Percentiles rank a stretch among this genome's conserved stretches.
Conservation (phyloP, 2,113 vertebrate species). For the Daphoenositta chrysoptera region DNA sequence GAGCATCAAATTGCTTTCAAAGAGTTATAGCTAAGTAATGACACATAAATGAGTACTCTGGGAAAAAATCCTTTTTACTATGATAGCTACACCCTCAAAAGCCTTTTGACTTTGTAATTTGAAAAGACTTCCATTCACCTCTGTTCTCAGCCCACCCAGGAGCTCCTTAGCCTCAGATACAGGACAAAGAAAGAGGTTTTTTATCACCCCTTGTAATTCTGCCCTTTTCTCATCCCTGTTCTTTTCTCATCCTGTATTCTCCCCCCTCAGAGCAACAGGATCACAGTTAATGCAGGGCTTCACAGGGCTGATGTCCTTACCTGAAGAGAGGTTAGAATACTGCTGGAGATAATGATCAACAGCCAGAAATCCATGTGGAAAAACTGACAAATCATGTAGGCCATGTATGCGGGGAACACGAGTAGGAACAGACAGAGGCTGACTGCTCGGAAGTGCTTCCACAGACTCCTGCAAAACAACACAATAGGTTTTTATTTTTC, state of each 20-base stretch:
- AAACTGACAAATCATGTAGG: conserved; percentile 98
- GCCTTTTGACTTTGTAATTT: neutral
- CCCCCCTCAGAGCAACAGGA: neutral
- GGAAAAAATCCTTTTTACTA: neutral
- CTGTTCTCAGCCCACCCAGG: neutral
- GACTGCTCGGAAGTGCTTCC: conserved; percentile 97
- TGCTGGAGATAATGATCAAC: conserved; percentile 97
- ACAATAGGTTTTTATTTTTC: neutral
- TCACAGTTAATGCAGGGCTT: neutral
- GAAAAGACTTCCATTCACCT: neutral
- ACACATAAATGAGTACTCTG: neutral
- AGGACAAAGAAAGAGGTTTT: neutral
- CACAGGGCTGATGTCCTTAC: conserved; percentile 62
- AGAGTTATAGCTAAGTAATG: neutral
- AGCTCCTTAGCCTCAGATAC: neutral
- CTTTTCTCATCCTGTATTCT: neutral
- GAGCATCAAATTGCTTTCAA: neutral
- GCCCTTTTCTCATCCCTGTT: neutral
- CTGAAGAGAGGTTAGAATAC: conserved; percentile 97
- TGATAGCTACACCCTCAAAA: neutral
- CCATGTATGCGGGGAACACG: conserved; percentile 96
- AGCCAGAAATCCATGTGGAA: conserved; percentile 99
- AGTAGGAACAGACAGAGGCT: conserved; percentile 92
- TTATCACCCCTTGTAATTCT: neutral
- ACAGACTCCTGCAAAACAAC: conserved; percentile 85